Evolutionary conservation across 2,888 invertebrate species (phyloP).

Genomic region (Buathra laborator): DNA sequence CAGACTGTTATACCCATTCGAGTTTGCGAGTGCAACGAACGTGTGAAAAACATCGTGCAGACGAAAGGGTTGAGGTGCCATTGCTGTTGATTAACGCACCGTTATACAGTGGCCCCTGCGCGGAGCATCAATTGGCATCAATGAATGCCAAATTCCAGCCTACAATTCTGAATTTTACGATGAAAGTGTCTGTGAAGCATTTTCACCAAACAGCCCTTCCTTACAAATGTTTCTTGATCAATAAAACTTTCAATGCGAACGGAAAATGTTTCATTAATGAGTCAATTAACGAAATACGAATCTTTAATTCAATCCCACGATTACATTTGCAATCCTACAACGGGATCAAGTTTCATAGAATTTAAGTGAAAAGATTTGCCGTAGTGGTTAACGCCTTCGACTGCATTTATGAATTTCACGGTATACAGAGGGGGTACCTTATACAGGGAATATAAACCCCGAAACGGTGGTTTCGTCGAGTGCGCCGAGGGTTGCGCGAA

Average conservation of each 20-base stretch:
- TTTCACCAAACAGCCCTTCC: no score
- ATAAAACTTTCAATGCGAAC: no score
- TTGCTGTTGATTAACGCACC: conserved; percentile 16
- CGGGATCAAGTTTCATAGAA: not conserved
- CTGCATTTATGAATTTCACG: not conserved
- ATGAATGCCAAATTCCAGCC: not conserved
- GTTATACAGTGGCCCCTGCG: not conserved
- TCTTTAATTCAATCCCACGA: not conserved
- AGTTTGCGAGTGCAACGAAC: not conserved
- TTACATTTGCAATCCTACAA: not conserved
- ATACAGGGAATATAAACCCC: conserved; percentile 11
- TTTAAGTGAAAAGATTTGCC: conserved; percentile 1
- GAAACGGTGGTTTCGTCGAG: conserved; percentile 27
- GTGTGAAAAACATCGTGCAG: conserved; percentile 9
- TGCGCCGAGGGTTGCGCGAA: conserved; percentile 37
- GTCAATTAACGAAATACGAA: not conserved
- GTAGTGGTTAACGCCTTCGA: not conserved
- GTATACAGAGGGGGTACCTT: not conserved
- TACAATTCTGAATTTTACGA: no score
- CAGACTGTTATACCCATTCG: not conserved
- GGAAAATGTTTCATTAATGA: not conserved
- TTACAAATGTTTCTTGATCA: no score
- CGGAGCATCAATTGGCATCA: not conserved
- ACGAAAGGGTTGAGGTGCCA: conserved; percentile 8
- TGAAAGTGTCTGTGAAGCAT: no score